A percentile compares a stretch with the other conserved stretches of the same genome.
Evolutionary conservation across 2,888 invertebrate genomes (phyloP).

Genomic region (Lamellibrachia satsuma): DNA sequence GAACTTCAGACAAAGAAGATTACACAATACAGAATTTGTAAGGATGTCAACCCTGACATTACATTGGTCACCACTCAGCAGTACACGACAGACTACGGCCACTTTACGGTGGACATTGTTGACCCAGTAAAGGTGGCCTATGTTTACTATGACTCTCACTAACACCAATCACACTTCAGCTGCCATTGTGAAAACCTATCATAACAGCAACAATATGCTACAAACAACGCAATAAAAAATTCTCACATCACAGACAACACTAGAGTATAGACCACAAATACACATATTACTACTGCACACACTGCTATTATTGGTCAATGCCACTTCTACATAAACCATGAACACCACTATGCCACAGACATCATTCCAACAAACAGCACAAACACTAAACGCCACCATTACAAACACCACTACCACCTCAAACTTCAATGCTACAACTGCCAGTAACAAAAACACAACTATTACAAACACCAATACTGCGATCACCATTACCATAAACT

Average conservation of each 20-base stretch:
- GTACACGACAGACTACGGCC: not conserved
- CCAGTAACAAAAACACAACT: not conserved
- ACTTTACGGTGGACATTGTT: not conserved
- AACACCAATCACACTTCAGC: not conserved
- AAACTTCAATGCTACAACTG: not conserved
- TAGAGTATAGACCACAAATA: not conserved
- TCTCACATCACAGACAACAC: not conserved
- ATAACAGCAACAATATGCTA: not conserved
- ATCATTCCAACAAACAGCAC: not conserved
- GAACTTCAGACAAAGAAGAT: not conserved
- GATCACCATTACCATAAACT: no score
- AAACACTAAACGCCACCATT: not conserved
- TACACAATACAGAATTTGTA: not conserved
- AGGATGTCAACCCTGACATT: not conserved
- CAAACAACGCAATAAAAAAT: not conserved
- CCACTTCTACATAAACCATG: no score
- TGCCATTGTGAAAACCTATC: not conserved
- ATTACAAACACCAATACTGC: not conserved
- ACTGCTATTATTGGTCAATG: not conserved
- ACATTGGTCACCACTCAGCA: not conserved
- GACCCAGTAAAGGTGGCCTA: not conserved
- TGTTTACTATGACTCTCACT: not conserved
- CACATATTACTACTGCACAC: not conserved
- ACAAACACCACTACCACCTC: not conserved
- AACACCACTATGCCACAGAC: no score